Conservation (phyloP, 2,113 vertebrate genomes). For the Sinocyclocheilus anophthalmus region DNA sequence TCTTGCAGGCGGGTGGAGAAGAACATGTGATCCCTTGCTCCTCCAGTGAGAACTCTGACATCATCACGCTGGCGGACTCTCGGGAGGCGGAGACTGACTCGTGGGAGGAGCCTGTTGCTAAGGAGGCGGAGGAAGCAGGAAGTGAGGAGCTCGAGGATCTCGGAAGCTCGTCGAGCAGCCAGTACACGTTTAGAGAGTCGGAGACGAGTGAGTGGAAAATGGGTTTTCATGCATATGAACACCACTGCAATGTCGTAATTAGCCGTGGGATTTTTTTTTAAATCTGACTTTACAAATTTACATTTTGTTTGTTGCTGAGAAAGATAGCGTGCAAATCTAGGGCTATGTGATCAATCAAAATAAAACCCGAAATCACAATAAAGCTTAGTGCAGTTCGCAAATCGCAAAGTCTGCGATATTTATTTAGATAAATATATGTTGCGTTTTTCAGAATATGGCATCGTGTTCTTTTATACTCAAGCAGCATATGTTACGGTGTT, state of each 20-base stretch:
- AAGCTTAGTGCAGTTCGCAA: no score
- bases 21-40: constrained; percentile 78
- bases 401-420: no score
- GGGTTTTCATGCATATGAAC: background rate
- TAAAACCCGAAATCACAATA: no score
- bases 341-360: no score
- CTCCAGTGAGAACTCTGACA: constrained; percentile 93
- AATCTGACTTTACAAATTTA: background rate
- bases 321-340: no score
- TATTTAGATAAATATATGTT: no score
- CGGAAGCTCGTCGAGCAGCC: constrained; percentile 92
- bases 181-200: constrained; percentile 86
- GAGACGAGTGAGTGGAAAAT: constrained; percentile 81
- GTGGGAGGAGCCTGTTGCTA: constrained; percentile 71
- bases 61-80: constrained; percentile 86
- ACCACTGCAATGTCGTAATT: background rate
- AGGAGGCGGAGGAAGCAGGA: constrained; percentile 59
- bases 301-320: background rate
- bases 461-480: background rate
- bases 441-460: no score
- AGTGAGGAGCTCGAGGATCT: constrained; percentile 79
- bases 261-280: background rate
- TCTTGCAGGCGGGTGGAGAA: constrained; percentile 69
- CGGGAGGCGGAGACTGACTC: constrained; percentile 74
- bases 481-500: background rate